Percentiles rank a stretch among this genome's conserved stretches.
Conservation (phyloP, 2,113 vertebrate genomes). For the Neolamprologus fasciatus region DNA sequence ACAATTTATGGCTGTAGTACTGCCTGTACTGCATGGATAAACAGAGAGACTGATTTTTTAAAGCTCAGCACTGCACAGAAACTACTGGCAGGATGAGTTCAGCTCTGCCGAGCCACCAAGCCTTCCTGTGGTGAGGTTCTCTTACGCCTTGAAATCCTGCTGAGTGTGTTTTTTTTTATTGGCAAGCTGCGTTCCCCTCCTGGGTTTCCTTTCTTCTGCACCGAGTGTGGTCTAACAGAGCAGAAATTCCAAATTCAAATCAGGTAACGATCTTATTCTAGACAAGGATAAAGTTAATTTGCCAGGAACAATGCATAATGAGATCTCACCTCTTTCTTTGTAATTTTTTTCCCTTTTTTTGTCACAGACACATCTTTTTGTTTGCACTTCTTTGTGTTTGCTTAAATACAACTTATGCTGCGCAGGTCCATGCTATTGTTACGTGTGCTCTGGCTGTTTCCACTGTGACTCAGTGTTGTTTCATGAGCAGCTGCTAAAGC, state of each 20-base stretch:
- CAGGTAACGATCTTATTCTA: conserved; percentile 2
- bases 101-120: conserved; percentile 49
- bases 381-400: not conserved
- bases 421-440: not conserved
- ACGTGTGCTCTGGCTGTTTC: not conserved
- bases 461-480: not conserved
- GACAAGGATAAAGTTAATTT: conserved; percentile 24
- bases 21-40: conserved; percentile 29
- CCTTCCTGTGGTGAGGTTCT: conserved; percentile 48
- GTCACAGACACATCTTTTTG: not conserved
- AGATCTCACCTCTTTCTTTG: not conserved
- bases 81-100: conserved; percentile 31
- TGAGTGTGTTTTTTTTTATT: conserved; percentile 12
- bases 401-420: not conserved
- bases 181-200: conserved; percentile 4
- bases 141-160: conserved; percentile 40
- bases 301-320: not conserved
- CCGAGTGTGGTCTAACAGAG: not conserved
- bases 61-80: conserved; percentile 21
- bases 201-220: conserved; percentile 12
- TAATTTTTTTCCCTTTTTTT: not conserved
- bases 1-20: not conserved
- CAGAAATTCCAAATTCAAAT: conserved; percentile 22
- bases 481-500: not conserved
- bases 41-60: conserved; percentile 12